A percentile compares a stretch with the other conserved stretches of the same genome.
Conservation (phyloP, 2,797 vertebrate genomes). For the Thunnus albacares region DNA sequence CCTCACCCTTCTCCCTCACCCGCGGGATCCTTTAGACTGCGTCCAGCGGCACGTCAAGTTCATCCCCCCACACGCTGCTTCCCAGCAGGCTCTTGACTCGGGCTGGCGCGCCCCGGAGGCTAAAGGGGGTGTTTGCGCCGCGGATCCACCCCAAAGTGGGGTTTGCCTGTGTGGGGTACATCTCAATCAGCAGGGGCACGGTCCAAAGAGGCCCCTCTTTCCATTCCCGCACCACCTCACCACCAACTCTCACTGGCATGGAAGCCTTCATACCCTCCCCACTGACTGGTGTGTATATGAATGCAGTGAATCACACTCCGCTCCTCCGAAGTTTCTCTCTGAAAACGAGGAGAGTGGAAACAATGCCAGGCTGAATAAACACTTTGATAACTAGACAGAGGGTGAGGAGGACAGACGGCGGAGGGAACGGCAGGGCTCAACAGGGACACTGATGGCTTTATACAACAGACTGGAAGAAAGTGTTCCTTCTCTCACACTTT, state of each 20-base stretch:
- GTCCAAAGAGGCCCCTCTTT: conserved; percentile 67
- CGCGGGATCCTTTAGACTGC: conserved; percentile 77
- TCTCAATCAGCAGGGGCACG: conserved; percentile 93
- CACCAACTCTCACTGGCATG: conserved; percentile 72
- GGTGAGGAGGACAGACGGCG: conserved; percentile 78
- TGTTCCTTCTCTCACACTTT: conserved; percentile 71
- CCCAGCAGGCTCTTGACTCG: conserved; percentile 86
- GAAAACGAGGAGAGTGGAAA: conserved; percentile 72
- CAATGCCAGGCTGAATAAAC: conserved; percentile 81
- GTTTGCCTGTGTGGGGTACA: conserved; percentile 86
- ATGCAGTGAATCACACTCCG: conserved; percentile 62
- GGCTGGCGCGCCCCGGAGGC: conserved; percentile 80
- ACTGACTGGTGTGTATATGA: conserved; percentile 65
- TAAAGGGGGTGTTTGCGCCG: conserved; percentile 69
- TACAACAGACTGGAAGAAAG: conserved; percentile 67
- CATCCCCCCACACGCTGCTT: conserved; percentile 82
- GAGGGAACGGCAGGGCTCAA: conserved; percentile 63
- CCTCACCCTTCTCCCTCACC: conserved; percentile 43
- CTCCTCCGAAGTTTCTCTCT: conserved; percentile 57
- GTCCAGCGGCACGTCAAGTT: conserved; percentile 89
- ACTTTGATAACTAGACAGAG: conserved; percentile 78
- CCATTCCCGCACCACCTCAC: conserved; percentile 75
- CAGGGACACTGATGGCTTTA: conserved; percentile 81
- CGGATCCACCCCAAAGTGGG: conserved; percentile 65
- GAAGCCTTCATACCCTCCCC: conserved; percentile 65